phyloP scores from a whole-genome alignment of 64 coral and sea anemone species.

The Orbicella faveolata region DNA sequence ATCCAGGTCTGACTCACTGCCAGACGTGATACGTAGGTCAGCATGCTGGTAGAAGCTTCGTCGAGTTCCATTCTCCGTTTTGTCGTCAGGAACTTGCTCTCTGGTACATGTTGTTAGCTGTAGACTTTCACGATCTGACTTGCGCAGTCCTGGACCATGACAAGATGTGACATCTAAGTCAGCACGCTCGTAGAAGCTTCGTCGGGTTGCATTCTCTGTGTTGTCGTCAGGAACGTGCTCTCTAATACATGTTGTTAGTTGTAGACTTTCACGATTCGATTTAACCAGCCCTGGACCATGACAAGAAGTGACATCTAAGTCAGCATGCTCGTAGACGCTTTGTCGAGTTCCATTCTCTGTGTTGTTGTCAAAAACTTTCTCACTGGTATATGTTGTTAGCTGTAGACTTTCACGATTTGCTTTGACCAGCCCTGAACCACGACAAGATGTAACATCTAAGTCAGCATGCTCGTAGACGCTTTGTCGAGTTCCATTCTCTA shows the following conservation, averaged over 20 bases:
- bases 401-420: not conserved
- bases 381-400: not conserved
- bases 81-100: not conserved
- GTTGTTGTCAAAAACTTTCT: not conserved
- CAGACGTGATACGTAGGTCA: slow-evolving; percentile 41
- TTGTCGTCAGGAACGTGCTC: not conserved
- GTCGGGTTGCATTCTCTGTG: not conserved
- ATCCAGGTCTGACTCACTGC: not conserved
- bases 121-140: not conserved
- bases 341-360: not conserved
- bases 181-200: not conserved
- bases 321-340: not conserved
- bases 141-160: not conserved
- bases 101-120: not conserved
- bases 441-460: slow-evolving; percentile 48
- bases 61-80: not conserved
- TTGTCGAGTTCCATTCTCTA: not conserved
- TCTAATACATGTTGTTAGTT: not conserved
- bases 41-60: slow-evolving; percentile 2
- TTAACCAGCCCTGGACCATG: slow-evolving; percentile 19
- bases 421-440: slow-evolving; percentile 8
- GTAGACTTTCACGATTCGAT: not conserved
- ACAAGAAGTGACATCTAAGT: slow-evolving; percentile 47
- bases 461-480: not conserved
- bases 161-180: slow-evolving; percentile 48